phyloP scores from a whole-genome alignment of 2,888 invertebrate species.

The Xestia ashworthii region DNA sequence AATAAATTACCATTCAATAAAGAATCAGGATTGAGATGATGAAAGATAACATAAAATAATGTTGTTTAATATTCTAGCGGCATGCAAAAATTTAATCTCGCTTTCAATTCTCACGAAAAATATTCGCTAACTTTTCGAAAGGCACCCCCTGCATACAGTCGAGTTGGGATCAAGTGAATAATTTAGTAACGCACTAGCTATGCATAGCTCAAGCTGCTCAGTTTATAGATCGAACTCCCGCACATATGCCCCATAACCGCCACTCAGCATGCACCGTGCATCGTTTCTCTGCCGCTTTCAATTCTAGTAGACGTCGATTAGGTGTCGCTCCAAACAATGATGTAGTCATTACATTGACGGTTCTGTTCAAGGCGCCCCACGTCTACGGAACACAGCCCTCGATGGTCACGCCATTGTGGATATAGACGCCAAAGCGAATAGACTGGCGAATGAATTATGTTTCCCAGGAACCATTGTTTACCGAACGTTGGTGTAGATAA shows the following conservation, averaged over 20 bases:
- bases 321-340: constrained; percentile 37
- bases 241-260: neutral
- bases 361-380: constrained; percentile 9
- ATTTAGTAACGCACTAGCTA: neutral
- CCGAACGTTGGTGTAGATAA: constrained; percentile 20
- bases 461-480: constrained; percentile 55
- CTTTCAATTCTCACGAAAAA: neutral
- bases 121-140: neutral
- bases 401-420: constrained; percentile 26
- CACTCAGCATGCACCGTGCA: constrained; percentile 16
- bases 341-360: constrained; percentile 43
- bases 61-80: too few relatives aligned
- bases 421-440: constrained; percentile 21
- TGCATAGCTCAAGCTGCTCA: neutral
- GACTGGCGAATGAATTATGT: constrained; percentile 57
- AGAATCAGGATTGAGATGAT: neutral
- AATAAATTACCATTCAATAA: neutral
- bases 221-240: neutral
- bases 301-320: constrained; percentile 35
- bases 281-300: constrained; percentile 33
- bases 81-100: neutral
- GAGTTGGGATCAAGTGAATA: neutral
- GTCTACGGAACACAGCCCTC: constrained; percentile 10
- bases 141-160: neutral
- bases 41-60: neutral